phyloP scores from a whole-genome alignment of 30 jellyfish, hydroid and myxozoan species.

The Hydractinia echinata region DNA sequence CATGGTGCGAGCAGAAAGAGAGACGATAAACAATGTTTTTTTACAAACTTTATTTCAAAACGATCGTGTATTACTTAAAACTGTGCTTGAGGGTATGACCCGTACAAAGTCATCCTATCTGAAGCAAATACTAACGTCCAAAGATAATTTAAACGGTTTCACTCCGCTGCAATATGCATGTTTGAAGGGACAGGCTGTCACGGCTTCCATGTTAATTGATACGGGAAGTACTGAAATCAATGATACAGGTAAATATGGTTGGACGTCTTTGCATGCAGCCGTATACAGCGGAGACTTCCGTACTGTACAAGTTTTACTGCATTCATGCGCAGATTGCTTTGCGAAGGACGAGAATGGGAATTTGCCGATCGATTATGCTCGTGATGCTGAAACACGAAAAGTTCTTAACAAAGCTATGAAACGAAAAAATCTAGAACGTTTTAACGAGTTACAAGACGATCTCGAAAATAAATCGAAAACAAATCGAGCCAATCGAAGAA shows the following conservation, averaged over 20 bases:
- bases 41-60: too few species aligned
- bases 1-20: too few species aligned
- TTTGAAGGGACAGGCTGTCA: neutral
- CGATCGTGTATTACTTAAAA: too few species aligned
- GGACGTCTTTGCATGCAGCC: neutral
- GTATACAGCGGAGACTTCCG: neutral
- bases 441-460: neutral
- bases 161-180: neutral
- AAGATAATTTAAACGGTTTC: neutral
- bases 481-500: neutral
- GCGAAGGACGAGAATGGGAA: neutral
- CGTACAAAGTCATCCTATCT: neutral
- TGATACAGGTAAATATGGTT: neutral
- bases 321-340: neutral
- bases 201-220: neutral
- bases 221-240: neutral
- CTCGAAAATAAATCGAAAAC: neutral
- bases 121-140: neutral
- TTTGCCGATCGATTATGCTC: neutral
- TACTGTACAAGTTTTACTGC: neutral
- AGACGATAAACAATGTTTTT: too few species aligned
- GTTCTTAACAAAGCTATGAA: neutral
- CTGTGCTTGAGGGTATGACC: neutral
- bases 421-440: neutral
- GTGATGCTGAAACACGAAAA: neutral